phyloP scores from a whole-genome alignment of 2,888 invertebrate genomes.

The Mongoloraphidia duomilia region DNA sequence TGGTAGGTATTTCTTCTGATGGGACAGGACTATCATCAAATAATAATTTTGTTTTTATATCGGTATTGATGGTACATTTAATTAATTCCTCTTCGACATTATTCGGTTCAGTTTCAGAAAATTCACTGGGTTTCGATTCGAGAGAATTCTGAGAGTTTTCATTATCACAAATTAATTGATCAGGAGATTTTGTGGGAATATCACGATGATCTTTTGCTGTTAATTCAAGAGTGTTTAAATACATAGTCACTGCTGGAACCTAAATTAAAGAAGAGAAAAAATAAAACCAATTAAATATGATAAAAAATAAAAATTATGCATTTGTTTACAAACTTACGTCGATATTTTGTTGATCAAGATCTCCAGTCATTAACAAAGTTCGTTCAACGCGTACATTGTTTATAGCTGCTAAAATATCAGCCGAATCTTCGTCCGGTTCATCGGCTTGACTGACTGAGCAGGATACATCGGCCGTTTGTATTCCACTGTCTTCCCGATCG shows the following conservation, averaged over 20 bases:
- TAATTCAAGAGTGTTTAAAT: no score
- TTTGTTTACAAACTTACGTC: no score
- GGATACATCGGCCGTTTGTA: conserved; percentile 65
- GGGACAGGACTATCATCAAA: conserved; percentile 39
- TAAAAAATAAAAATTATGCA: no score
- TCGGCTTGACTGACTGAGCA: conserved; percentile 60
- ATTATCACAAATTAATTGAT: no score
- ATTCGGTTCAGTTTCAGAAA: neutral
- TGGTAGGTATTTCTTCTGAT: conserved; percentile 26
- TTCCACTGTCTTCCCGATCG: conserved; percentile 65
- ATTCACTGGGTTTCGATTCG: no score
- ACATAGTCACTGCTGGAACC: no score
- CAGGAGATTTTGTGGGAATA: no score
- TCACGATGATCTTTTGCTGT: no score
- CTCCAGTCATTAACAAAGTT: neutral
- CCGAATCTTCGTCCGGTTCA: conserved; percentile 44
- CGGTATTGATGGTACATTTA: conserved; percentile 1
- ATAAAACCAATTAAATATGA: no score
- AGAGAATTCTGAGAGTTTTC: no score
- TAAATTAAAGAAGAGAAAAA: no score
- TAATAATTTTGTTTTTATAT: conserved; percentile 18
- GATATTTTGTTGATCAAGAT: no score
- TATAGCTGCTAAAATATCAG: conserved; percentile 21
- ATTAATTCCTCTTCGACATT: conserved; percentile 1
- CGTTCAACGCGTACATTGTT: conserved; percentile 11